These are phyloP conservation scores for Halocynthia roretzi DNA, from an alignment of 23 tunicate species.

Conservation along the genomic window DNA sequence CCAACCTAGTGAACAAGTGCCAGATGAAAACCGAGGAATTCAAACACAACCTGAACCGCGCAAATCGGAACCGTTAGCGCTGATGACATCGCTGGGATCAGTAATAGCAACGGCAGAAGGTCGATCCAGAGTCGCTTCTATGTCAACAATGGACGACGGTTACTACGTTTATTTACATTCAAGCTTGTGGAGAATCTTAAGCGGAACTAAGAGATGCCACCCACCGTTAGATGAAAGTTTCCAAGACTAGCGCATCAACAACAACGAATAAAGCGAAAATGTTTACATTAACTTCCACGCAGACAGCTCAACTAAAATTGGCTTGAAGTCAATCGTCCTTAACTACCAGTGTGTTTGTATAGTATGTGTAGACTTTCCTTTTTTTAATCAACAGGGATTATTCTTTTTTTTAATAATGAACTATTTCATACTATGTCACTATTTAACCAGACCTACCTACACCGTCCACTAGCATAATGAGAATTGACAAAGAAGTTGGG, in stretches of 20 bases:
- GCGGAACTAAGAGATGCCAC: constrained; percentile 53
- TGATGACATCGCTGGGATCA: constrained; percentile 8
- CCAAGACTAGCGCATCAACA: no score
- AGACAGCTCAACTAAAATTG: constrained; percentile 1
- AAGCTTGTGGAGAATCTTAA: constrained; percentile 66
- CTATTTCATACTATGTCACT: no score
- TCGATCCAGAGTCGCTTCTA: constrained; percentile 2
- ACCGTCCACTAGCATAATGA: no score
- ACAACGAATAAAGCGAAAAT: no score
- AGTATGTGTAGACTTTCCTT: neutral
- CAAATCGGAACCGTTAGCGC: neutral
- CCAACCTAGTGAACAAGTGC: neutral
- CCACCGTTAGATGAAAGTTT: constrained; percentile 30
- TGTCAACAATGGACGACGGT: constrained; percentile 55
- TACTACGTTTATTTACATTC: constrained; percentile 56
- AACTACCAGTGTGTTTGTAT: neutral
- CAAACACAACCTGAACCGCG: no score
- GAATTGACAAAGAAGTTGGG: no score
- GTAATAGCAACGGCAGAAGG: neutral
- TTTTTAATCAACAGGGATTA: no score
- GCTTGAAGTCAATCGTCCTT: neutral
- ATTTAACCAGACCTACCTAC: no score
- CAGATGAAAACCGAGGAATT: no score
- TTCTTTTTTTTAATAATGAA: no score
- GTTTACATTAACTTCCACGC: neutral